These are phyloP conservation scores for Ceuthmochares aereus DNA, from an alignment of 2,113 vertebrate species.

Conservation along the genomic window DNA sequence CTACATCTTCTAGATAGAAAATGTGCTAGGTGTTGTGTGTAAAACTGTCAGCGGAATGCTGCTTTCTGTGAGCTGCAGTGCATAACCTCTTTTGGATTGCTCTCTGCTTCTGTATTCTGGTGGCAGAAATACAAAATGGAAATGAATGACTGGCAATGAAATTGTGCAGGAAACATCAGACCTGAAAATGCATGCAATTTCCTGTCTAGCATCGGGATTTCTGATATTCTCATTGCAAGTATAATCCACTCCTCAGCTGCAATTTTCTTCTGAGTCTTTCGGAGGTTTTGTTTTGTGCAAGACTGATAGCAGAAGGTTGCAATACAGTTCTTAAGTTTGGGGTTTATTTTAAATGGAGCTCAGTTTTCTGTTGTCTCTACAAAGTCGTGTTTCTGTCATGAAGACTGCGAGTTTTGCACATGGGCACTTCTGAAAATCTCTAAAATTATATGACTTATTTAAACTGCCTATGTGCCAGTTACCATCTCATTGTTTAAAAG, in stretches of 20 bases:
- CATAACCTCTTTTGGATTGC: background rate
- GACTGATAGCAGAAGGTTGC: background rate
- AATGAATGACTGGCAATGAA: slow-evolving; percentile 16
- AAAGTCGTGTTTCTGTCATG: background rate
- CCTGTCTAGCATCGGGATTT: background rate
- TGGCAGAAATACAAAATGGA: slow-evolving; percentile 9
- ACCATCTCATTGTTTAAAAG: background rate
- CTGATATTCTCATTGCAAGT: background rate
- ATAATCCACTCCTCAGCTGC: background rate
- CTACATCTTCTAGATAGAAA: background rate
- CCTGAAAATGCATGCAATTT: slow-evolving; percentile 36
- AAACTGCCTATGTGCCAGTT: background rate
- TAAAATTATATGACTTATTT: background rate
- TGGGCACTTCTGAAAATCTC: background rate
- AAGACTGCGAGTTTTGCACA: background rate
- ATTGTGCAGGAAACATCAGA: background rate
- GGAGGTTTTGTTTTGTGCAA: background rate
- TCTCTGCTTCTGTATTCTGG: slow-evolving; percentile 28
- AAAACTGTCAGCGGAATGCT: background rate
- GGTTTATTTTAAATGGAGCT: background rate
- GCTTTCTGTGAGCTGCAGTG: background rate
- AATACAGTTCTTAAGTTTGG: background rate
- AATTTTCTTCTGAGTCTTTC: background rate
- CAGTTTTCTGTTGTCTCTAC: background rate
- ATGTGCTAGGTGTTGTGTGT: background rate